These are phyloP conservation scores for Lucilia sericata DNA, from an alignment of 1,140 invertebrate species.

Conservation along the genomic window DNA sequence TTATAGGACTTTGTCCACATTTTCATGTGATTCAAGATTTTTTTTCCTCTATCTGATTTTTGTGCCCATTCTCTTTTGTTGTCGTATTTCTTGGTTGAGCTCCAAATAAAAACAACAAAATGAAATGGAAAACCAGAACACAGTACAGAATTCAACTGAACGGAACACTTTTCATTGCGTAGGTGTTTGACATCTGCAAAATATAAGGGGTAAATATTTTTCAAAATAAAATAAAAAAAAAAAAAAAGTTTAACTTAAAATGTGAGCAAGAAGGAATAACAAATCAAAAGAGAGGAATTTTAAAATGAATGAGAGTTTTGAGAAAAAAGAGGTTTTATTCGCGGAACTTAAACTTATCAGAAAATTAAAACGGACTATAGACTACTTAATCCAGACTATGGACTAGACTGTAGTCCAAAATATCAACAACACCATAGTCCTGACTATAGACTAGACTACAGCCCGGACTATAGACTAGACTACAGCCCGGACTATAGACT, in stretches of 20 bases:
- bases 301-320: not conserved
- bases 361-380: not conserved
- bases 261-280: not conserved
- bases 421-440: too few species aligned
- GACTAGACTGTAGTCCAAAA: too few species aligned
- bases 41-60: not conserved
- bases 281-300: not conserved
- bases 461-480: too few species aligned
- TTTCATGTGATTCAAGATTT: not conserved
- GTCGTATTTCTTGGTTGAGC: not conserved
- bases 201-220: not conserved
- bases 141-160: not conserved
- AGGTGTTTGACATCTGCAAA: slow-evolving; percentile 44
- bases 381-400: too few species aligned
- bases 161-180: slow-evolving; percentile 25
- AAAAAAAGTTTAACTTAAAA: not conserved
- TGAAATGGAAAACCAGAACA: not conserved
- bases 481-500: too few species aligned
- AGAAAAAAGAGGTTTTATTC: not conserved
- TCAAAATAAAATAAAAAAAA: not conserved
- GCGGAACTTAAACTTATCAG: not conserved
- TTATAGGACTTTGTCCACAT: not conserved
- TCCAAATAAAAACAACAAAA: not conserved
- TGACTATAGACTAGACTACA: too few species aligned
- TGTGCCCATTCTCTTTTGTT: not conserved